These are phyloP conservation scores for Malacosoma neustria DNA, from an alignment of 2,888 invertebrate species.

Conservation along the genomic window DNA sequence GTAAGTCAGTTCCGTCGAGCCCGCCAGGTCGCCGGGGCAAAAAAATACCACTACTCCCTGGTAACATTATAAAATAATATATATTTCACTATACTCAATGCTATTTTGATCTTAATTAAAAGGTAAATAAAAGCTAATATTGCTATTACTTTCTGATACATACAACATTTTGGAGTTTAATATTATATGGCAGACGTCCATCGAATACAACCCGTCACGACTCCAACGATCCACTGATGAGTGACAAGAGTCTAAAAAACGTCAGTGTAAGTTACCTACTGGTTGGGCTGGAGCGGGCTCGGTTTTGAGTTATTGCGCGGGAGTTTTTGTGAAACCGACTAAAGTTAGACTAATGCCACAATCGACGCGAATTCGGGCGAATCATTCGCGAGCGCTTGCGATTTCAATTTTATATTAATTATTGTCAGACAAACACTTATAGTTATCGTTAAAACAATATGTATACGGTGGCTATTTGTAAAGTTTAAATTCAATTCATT, in stretches of 20 bases:
- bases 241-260: constrained; percentile 67
- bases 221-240: constrained; percentile 65
- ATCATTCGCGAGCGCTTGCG: not conserved
- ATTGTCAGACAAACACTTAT: not conserved
- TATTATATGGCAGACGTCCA: constrained; percentile 65
- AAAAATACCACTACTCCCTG: constrained; percentile 64
- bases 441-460: no score
- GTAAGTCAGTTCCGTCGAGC: constrained; percentile 64
- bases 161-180: constrained; percentile 11
- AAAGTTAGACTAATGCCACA: no score
- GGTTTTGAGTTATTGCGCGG: constrained; percentile 62
- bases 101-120: not conserved
- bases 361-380: no score
- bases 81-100: not conserved
- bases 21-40: constrained; percentile 69
- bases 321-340: constrained; percentile 25
- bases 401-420: no score
- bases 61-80: not conserved
- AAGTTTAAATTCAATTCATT: no score
- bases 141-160: not conserved
- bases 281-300: constrained; percentile 28
- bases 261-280: constrained; percentile 56
- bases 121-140: not conserved
- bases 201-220: constrained; percentile 68
- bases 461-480: no score